Conservation (phyloP, 2,797 vertebrate species). For the Anguilla pacifica region DNA sequence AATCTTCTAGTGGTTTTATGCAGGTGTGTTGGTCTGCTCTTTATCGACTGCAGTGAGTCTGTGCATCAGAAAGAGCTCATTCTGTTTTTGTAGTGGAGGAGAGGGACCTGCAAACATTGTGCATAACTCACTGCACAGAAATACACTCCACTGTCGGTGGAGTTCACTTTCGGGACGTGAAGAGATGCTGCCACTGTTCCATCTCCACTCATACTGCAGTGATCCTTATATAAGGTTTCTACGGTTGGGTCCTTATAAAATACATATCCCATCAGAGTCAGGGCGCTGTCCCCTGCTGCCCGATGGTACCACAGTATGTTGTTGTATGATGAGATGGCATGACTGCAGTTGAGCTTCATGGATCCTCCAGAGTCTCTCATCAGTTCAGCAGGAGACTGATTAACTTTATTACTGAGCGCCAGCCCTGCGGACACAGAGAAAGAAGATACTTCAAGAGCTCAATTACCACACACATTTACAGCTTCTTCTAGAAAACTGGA, state of each 20-base stretch:
- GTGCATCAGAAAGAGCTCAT: neutral
- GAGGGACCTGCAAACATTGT: conserved; percentile 45
- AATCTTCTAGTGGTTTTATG: neutral
- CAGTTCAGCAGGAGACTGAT: conserved; percentile 38
- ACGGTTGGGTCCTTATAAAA: accelerated
- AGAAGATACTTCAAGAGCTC: neutral
- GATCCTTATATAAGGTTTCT: too few species aligned
- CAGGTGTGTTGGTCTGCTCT: neutral
- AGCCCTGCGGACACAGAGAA: neutral
- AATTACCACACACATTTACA: too few species aligned
- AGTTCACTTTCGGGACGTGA: conserved; percentile 42
- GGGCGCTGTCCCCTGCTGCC: conserved; percentile 1
- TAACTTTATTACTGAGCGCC: neutral
- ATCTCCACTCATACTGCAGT: conserved; percentile 46
- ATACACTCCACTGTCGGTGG: conserved; percentile 54
- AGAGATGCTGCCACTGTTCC: conserved; percentile 50
- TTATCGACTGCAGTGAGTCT: neutral
- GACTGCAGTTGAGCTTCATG: conserved; percentile 32
- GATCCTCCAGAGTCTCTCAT: conserved; percentile 20
- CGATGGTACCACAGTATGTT: conserved; percentile 42
- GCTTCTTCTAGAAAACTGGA: too few species aligned
- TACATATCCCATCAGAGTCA: conserved; percentile 37
- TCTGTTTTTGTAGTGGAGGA: conserved; percentile 52
- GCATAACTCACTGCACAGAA: conserved; percentile 60
- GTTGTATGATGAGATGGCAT: conserved; percentile 20